Evolutionary conservation across 2,888 invertebrate genomes (phyloP).

Genomic region (Hesperia comma): DNA sequence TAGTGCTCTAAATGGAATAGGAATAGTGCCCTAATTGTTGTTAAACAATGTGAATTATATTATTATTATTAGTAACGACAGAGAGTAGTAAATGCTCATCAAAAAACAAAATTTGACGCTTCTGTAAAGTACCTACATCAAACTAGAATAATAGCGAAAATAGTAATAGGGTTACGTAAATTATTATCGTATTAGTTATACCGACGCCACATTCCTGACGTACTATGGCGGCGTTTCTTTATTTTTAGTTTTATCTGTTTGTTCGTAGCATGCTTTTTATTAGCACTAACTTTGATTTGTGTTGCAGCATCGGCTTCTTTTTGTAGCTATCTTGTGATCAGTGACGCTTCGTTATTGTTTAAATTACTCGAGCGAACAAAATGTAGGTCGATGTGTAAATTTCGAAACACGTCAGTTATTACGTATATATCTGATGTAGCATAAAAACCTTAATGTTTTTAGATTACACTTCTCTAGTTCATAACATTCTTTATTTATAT

Average conservation of each 20-base stretch:
- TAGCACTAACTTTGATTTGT: conserved; percentile 18
- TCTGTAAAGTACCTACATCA: too few relatives aligned
- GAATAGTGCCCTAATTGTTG: too few relatives aligned
- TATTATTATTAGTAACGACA: background rate
- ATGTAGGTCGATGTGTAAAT: conserved; percentile 34
- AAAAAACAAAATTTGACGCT: too few relatives aligned
- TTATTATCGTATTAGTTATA: background rate
- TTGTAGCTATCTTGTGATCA: conserved; percentile 31
- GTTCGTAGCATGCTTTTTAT: conserved; percentile 14
- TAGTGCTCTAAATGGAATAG: background rate
- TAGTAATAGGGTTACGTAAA: too few relatives aligned
- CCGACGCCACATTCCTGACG: background rate
- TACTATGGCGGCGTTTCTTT: background rate
- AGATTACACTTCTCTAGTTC: conserved; percentile 25
- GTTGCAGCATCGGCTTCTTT: conserved; percentile 33
- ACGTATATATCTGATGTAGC: conserved; percentile 32
- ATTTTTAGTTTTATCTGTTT: conserved; percentile 14
- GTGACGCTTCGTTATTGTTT: conserved; percentile 31
- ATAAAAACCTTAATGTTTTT: conserved; percentile 27
- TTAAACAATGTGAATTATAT: background rate
- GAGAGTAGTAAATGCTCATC: background rate
- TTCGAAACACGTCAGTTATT: conserved; percentile 24
- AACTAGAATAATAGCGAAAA: too few relatives aligned
- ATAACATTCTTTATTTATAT: background rate
- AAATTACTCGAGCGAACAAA: conserved; percentile 24